Conservation (phyloP, 2,888 invertebrate species). For the Beris chalybata region DNA sequence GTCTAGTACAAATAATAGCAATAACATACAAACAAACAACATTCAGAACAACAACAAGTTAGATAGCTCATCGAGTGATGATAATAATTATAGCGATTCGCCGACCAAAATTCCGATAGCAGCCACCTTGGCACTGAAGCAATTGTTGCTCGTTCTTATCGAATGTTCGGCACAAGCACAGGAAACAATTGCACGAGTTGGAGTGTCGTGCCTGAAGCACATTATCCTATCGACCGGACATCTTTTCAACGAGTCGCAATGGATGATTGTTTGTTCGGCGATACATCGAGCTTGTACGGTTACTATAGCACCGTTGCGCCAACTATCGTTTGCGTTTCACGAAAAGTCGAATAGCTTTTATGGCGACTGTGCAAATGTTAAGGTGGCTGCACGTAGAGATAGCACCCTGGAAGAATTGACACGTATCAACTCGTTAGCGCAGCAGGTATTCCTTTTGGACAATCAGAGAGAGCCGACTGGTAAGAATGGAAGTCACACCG, state of each 20-base stretch:
- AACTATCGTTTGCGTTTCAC: conserved; percentile 87
- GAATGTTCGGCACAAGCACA: conserved; percentile 90
- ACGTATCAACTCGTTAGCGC: conserved; percentile 82
- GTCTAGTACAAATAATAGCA: conserved; percentile 30
- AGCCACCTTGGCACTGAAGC: conserved; percentile 80
- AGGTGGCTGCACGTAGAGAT: conserved; percentile 89
- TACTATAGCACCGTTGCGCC: conserved; percentile 84
- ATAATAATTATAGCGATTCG: conserved; percentile 55
- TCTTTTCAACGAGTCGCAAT: conserved; percentile 78
- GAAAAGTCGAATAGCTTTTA: conserved; percentile 93
- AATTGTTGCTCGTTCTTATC: conserved; percentile 79
- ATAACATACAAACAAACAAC: conserved; percentile 48
- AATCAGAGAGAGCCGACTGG: conserved; percentile 52
- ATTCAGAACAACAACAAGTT: conserved; percentile 48
- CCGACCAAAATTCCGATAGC: conserved; percentile 61
- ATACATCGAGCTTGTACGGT: conserved; percentile 82
- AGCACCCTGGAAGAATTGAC: conserved; percentile 82
- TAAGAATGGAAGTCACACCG: conserved; percentile 44
- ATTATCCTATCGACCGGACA: conserved; percentile 82
- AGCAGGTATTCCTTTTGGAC: conserved; percentile 79
- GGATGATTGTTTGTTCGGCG: conserved; percentile 82
- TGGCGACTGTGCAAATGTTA: conserved; percentile 88
- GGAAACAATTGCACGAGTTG: conserved; percentile 86
- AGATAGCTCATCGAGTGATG: conserved; percentile 50
- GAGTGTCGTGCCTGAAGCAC: conserved; percentile 88